phyloP scores from a whole-genome alignment of 1,140 invertebrate genomes.

The Chelonus insularis region DNA sequence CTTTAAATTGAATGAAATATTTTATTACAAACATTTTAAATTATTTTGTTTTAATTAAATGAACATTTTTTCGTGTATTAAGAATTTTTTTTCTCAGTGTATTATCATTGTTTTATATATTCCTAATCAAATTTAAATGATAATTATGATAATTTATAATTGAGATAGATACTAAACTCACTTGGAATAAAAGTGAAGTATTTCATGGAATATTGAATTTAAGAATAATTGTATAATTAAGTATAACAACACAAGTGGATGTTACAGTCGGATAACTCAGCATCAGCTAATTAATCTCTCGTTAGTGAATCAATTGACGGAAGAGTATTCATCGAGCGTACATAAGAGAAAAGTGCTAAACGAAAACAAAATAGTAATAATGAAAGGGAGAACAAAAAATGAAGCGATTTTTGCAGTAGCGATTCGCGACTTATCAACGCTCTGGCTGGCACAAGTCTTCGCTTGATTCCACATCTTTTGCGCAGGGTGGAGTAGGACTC shows the following conservation, averaged over 20 bases:
- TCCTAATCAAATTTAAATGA: background rate
- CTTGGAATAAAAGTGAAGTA: background rate
- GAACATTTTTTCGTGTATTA: too few relatives aligned
- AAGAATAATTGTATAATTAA: constrained; percentile 11
- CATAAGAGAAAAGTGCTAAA: constrained; percentile 12
- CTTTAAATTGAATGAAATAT: too few relatives aligned
- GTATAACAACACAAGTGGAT: constrained; percentile 2
- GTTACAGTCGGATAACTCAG: constrained; percentile 36
- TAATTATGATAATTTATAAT: constrained; percentile 4
- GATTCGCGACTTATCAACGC: constrained; percentile 49
- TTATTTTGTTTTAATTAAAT: too few relatives aligned
- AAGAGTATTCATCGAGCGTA: constrained; percentile 18
- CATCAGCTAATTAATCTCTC: constrained; percentile 46
- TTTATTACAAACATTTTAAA: too few relatives aligned
- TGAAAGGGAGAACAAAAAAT: constrained; percentile 11
- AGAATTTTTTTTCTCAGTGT: too few relatives aligned
- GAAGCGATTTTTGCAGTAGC: constrained; percentile 2
- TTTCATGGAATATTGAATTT: too few relatives aligned
- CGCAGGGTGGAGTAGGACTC: constrained; percentile 29
- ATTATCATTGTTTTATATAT: too few relatives aligned
- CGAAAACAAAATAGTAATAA: constrained; percentile 6
- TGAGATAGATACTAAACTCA: background rate
- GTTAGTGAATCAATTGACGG: constrained; percentile 38
- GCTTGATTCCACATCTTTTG: constrained; percentile 22
- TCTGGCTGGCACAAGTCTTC: constrained; percentile 13